Evolutionary conservation across 2,113 vertebrate species (phyloP).

Genomic region (pig (Sus scrofa)): T2T-Sscrofa CM000812.6:123915001-123915500

Average conservation of each 20-base stretch:
- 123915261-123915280: not conserved
- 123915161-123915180: not conserved
- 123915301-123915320: not conserved
- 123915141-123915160: conserved; percentile 61
- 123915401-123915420: not conserved
- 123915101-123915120: conserved; percentile 94
- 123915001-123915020: conserved; percentile 53
- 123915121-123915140: conserved; percentile 92
- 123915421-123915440: not conserved
- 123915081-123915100: conserved; percentile 97
- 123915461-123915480: not conserved
- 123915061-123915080: conserved; percentile 98
- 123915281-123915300: not conserved
- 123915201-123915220: not conserved
- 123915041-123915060: conserved; percentile 97
- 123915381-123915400: not conserved
- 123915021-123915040: conserved; percentile 48
- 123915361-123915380: not conserved
- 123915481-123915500: not conserved
- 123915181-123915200: not conserved
- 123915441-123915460: not conserved
- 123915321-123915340: not conserved
- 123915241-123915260: not conserved
- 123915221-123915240: not conserved
- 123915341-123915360: not conserved